phyloP scores from a whole-genome alignment of 2,797 vertebrate genomes.

The Falco columbarius region DNA sequence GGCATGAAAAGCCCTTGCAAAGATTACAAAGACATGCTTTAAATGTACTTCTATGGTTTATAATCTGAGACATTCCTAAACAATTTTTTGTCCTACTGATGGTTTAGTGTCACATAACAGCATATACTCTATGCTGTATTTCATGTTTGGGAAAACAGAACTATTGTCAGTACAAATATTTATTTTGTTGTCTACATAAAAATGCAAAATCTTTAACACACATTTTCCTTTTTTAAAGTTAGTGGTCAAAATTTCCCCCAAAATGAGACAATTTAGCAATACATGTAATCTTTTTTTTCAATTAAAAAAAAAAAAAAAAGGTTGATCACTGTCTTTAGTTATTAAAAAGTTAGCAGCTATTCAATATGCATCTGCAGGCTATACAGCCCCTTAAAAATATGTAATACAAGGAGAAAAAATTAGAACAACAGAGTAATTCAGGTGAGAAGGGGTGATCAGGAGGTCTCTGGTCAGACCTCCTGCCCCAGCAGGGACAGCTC shows the following conservation, averaged over 20 bases:
- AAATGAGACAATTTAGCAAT: not conserved
- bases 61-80: not conserved
- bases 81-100: not conserved
- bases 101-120: not conserved
- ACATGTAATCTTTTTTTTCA: not conserved
- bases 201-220: not conserved
- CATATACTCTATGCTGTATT: not conserved
- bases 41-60: not conserved
- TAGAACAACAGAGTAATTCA: not conserved
- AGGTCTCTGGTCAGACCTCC: not conserved
- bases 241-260: not conserved
- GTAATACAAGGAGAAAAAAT: not conserved
- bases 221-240: not conserved
- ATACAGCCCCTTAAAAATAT: accelerated
- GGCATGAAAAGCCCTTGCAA: not conserved
- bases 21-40: not conserved
- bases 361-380: not conserved
- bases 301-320: not conserved
- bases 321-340: not conserved
- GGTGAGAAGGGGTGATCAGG: not conserved
- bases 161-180: not conserved
- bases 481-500: not conserved
- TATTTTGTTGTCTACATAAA: not conserved
- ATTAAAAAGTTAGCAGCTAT: not conserved
- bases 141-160: not conserved